Conservation (phyloP, 2,888 invertebrate species). For the Blomia tropicalis region DNA sequence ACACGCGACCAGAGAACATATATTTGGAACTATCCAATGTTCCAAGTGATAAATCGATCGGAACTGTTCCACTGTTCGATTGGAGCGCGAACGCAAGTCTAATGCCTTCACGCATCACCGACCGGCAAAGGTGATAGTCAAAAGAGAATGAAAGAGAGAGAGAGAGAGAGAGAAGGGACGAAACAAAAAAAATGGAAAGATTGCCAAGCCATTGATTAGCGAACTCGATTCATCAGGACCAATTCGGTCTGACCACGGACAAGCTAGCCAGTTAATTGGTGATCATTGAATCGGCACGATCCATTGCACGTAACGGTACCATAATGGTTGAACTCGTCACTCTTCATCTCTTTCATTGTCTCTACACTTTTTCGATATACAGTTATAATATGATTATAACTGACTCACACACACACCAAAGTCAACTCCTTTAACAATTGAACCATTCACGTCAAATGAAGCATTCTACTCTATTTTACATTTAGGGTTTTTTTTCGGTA, state of each 20-base stretch:
- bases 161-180: conserved; percentile 10
- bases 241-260: not conserved
- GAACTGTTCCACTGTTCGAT: not conserved
- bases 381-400: too few species aligned
- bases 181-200: not conserved
- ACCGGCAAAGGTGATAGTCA: not conserved
- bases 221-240: not conserved
- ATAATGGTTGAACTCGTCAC: not conserved
- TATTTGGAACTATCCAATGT: not conserved
- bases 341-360: too few species aligned
- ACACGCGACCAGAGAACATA: conserved; percentile 10
- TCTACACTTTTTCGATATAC: too few species aligned
- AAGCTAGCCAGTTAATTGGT: conserved; percentile 4
- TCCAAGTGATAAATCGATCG: conserved; percentile 1
- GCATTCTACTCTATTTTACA: too few species aligned
- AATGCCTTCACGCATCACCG: conserved; percentile 5
- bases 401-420: too few species aligned
- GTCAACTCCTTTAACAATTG: too few species aligned
- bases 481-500: too few species aligned
- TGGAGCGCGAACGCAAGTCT: not conserved
- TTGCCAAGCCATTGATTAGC: not conserved
- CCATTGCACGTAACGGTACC: not conserved
- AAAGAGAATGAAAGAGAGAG: conserved; percentile 4
- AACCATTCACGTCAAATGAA: too few species aligned
- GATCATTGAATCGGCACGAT: not conserved